A percentile compares a stretch with the other conserved stretches of the same genome.
Evolutionary conservation across 2,888 invertebrate genomes (phyloP).

Genomic region (Muschampia plurimacula): DNA sequence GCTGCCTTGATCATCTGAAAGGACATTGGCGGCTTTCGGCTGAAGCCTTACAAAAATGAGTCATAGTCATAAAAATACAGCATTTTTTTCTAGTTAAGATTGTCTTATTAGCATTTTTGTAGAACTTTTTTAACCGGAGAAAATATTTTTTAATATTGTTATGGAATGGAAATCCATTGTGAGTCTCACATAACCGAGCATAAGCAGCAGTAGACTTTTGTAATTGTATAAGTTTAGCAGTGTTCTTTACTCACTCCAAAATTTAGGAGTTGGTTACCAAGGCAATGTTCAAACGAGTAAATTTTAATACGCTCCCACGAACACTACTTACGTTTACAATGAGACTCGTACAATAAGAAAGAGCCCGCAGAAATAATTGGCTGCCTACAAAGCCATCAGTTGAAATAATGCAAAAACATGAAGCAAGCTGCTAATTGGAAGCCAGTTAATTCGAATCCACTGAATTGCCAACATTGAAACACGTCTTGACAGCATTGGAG

Average conservation of each 20-base stretch:
- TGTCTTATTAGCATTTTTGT: no score
- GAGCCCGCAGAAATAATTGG: slow-evolving; percentile 35
- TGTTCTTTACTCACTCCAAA: neutral
- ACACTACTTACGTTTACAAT: slow-evolving; percentile 26
- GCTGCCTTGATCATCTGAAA: no score
- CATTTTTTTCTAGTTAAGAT: no score
- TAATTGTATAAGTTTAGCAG: no score
- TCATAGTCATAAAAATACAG: no score
- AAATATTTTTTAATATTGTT: no score
- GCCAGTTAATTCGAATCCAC: slow-evolving; percentile 29
- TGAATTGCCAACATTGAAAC: slow-evolving; percentile 15
- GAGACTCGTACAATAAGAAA: slow-evolving; percentile 31
- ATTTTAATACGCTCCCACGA: slow-evolving; percentile 72
- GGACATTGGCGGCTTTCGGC: no score
- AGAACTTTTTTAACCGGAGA: no score
- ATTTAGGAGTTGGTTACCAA: neutral
- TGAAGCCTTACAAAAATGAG: no score
- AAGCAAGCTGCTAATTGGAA: slow-evolving; percentile 35
- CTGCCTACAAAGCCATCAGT: slow-evolving; percentile 31
- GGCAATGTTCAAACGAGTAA: slow-evolving; percentile 49
- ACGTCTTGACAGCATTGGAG: slow-evolving; percentile 29
- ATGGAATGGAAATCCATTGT: no score
- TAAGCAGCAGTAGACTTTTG: no score
- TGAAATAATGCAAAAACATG: slow-evolving; percentile 31
- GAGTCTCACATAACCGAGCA: no score